A percentile compares a stretch with the other conserved stretches of the same genome.
These are phyloP conservation scores for Urocynchramus pylzowi DNA, from an alignment of 2,113 vertebrate species.

Conservation along the genomic window DNA sequence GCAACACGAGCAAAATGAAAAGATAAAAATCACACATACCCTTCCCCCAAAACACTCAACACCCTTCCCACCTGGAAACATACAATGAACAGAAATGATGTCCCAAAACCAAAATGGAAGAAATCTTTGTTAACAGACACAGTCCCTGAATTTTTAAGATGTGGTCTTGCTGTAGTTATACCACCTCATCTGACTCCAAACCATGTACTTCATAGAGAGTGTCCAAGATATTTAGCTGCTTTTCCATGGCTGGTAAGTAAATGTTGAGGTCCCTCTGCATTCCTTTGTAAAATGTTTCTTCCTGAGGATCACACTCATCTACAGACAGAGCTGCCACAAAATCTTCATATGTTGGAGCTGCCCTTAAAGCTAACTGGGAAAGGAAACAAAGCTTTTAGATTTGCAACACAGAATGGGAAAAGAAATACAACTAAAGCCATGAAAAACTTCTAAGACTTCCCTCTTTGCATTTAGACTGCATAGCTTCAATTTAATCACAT, in stretches of 20 bases:
- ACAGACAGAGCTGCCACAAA: constrained; percentile 88
- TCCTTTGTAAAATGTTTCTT: constrained; percentile 79
- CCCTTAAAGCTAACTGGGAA: constrained; percentile 89
- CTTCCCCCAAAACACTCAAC: constrained; percentile 8
- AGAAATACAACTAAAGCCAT: neutral
- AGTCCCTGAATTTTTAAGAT: constrained; percentile 69
- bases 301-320: constrained; percentile 82
- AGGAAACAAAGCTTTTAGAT: constrained; percentile 12
- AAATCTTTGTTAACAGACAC: constrained; percentile 45
- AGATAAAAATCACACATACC: neutral
- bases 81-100: constrained; percentile 28
- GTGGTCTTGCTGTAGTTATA: constrained; percentile 73
- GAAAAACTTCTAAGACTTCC: neutral
- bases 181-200: constrained; percentile 95
- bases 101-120: neutral
- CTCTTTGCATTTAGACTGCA: neutral
- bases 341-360: constrained; percentile 88
- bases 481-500: neutral
- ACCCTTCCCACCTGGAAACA: neutral
- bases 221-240: constrained; percentile 89
- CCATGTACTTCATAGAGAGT: constrained; percentile 89
- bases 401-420: neutral
- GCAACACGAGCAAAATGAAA: neutral
- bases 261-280: constrained; percentile 88
- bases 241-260: constrained; percentile 94